A percentile compares a stretch with the other conserved stretches of the same genome.
phyloP scores from a whole-genome alignment of 2,797 vertebrate species.

The Enoplosus armatus region DNA sequence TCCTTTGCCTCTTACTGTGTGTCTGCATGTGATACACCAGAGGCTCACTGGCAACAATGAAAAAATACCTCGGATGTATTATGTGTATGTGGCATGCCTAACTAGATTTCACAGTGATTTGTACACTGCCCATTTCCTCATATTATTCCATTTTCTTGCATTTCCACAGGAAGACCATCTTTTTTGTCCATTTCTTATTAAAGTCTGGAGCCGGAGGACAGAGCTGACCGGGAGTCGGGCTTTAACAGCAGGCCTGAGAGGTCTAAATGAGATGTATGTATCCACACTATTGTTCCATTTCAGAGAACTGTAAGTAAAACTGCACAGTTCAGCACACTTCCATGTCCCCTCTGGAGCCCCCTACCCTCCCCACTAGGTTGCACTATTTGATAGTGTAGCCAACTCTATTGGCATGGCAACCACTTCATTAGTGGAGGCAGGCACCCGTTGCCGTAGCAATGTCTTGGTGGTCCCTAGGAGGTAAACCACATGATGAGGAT shows the following conservation, averaged over 20 bases:
- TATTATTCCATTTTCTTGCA: constrained; percentile 46
- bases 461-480: constrained; percentile 80
- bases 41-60: constrained; percentile 36
- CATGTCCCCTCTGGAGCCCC: constrained; percentile 7
- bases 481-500: constrained; percentile 71
- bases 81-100: constrained; percentile 33
- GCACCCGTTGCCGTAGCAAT: constrained; percentile 83
- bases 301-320: constrained; percentile 65
- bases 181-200: constrained; percentile 36
- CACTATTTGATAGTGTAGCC: constrained; percentile 73
- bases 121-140: constrained; percentile 21
- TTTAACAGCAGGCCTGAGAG: constrained; percentile 24
- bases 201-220: constrained; percentile 28
- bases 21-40: constrained; percentile 35
- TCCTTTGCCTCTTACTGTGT: constrained; percentile 22
- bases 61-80: constrained; percentile 42
- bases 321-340: constrained; percentile 76
- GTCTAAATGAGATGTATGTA: constrained; percentile 48
- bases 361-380: constrained; percentile 39
- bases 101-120: constrained; percentile 66
- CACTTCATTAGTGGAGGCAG: constrained; percentile 83
- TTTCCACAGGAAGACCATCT: constrained; percentile 27
- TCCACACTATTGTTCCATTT: constrained; percentile 60
- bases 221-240: constrained; percentile 10
- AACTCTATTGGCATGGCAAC: constrained; percentile 86